These are phyloP conservation scores for Passer domesticus DNA, from an alignment of 2,113 vertebrate genomes.

Conservation along the genomic window DNA sequence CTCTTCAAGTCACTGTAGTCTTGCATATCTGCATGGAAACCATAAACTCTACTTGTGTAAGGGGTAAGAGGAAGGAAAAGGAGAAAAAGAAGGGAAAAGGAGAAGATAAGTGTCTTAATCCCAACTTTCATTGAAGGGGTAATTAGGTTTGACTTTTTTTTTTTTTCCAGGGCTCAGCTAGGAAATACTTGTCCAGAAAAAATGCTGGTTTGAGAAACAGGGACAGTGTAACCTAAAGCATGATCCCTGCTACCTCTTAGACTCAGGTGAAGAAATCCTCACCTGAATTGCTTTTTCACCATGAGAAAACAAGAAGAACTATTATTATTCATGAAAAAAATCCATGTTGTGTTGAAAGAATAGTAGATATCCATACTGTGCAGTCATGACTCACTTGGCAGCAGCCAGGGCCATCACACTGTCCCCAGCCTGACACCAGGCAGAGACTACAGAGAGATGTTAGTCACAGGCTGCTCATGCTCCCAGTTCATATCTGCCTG, in stretches of 20 bases:
- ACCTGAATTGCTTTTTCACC: not conserved
- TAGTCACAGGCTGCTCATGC: not conserved
- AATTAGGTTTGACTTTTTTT: not conserved
- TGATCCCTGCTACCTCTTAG: not conserved
- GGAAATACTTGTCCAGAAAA: not conserved
- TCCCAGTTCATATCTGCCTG: not conserved
- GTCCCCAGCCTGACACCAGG: not conserved
- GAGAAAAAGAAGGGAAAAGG: not conserved
- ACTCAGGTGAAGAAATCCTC: not conserved
- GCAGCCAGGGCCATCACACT: not conserved
- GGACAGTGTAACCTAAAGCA: not conserved
- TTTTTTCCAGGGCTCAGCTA: not conserved
- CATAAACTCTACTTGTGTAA: not conserved
- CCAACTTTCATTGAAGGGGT: not conserved
- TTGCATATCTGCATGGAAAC: not conserved
- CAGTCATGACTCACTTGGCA: fast-evolving
- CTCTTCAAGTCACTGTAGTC: conserved; percentile 17
- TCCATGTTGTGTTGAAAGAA: not conserved
- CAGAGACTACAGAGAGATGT: fast-evolving
- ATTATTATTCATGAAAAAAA: not conserved
- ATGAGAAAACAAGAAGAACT: not conserved
- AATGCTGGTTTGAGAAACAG: not conserved
- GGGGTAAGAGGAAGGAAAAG: not conserved
- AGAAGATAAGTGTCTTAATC: not conserved
- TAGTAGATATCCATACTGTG: not conserved